Percentiles rank a stretch among this genome's conserved stretches.
These are phyloP conservation scores for Mimumesa dahlbomi DNA, from an alignment of 2,888 invertebrate genomes.

Conservation along the genomic window DNA sequence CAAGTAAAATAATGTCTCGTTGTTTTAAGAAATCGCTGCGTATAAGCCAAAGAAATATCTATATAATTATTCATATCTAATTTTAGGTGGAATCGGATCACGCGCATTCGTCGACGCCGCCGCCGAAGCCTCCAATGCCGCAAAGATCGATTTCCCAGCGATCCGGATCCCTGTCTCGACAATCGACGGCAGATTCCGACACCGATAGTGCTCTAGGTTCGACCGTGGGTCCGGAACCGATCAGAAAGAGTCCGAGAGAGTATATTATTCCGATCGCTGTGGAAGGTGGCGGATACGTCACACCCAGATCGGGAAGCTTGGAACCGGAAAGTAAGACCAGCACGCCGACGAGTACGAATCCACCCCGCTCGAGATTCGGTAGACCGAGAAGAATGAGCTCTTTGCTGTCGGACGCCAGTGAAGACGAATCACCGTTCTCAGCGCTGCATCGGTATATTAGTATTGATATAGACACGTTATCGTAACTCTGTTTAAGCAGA, in stretches of 20 bases:
- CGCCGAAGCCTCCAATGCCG: conserved; percentile 80
- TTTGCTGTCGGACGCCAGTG: conserved; percentile 76
- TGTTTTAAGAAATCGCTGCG: background rate
- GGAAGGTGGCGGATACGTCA: conserved; percentile 93
- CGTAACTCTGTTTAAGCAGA: no score
- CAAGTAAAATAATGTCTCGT: conserved; percentile 64
- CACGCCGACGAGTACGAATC: conserved; percentile 82
- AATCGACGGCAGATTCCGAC: conserved; percentile 87
- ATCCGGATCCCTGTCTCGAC: conserved; percentile 83
- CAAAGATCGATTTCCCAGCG: conserved; percentile 80
- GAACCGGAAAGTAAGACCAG: conserved; percentile 86
- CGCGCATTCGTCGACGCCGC: conserved; percentile 79
- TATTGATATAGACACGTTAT: no score
- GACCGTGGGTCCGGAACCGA: conserved; percentile 85
- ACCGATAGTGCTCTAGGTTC: conserved; percentile 83
- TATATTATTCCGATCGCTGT: conserved; percentile 97
- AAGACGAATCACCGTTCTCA: conserved; percentile 84
- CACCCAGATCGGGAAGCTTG: conserved; percentile 88
- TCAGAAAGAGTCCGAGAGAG: conserved; percentile 93
- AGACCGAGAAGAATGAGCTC: conserved; percentile 87
- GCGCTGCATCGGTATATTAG: conserved; percentile 80
- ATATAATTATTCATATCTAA: no score
- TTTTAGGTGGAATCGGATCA: conserved; percentile 72
- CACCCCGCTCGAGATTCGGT: conserved; percentile 80
- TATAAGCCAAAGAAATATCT: background rate